These are phyloP conservation scores for Hirtodrosophila alboralis DNA, from an alignment of 2,888 invertebrate genomes.

Conservation along the genomic window DNA sequence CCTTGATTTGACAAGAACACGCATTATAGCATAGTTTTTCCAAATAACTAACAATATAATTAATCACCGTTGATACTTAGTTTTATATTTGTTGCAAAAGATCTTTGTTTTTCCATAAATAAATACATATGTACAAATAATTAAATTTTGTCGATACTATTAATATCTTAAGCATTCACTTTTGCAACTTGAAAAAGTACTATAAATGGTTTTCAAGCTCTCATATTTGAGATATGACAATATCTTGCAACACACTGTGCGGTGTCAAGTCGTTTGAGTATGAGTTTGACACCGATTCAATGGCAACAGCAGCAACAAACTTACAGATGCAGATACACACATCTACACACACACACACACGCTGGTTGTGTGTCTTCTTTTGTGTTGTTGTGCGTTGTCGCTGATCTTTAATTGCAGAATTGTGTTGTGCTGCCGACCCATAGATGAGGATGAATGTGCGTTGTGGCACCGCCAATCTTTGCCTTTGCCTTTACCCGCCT, in stretches of 20 bases:
- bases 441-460: conserved; percentile 42
- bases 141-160: too few species aligned
- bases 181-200: too few species aligned
- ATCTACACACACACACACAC: conserved; percentile 13
- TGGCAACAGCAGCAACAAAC: conserved; percentile 40
- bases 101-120: too few species aligned
- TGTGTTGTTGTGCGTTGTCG: conserved; percentile 43
- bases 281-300: conserved; percentile 74
- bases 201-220: too few species aligned
- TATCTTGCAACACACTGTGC: conserved; percentile 45
- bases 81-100: too few species aligned
- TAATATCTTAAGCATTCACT: too few species aligned
- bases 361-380: conserved; percentile 26
- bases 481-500: background rate
- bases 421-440: conserved; percentile 50
- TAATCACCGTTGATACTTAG: too few species aligned
- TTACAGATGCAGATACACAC: conserved; percentile 32
- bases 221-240: too few species aligned
- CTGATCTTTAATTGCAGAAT: conserved; percentile 75
- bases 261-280: conserved; percentile 33
- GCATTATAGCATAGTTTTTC: too few species aligned
- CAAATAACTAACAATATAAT: too few species aligned
- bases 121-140: too few species aligned
- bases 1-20: too few species aligned
- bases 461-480: conserved; percentile 6